These are phyloP conservation scores for Scaeva pyrastri DNA, from an alignment of 2,888 invertebrate genomes.

Conservation along the genomic window DNA sequence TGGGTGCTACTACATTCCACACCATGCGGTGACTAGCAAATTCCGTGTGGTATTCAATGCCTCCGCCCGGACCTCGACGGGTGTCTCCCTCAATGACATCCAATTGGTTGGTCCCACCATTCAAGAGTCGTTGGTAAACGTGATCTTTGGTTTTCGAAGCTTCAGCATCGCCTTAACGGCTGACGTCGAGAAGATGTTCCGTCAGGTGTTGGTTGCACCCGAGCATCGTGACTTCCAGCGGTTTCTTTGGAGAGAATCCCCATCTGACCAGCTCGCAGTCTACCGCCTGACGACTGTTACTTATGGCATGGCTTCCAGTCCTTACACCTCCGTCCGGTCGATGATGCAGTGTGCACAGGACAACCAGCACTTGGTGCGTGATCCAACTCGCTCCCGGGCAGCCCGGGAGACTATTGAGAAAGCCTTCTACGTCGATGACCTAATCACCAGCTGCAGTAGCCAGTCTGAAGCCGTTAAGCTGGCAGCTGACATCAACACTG, in stretches of 20 bases:
- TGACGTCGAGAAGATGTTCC: too few relatives aligned
- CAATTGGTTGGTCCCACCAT: not conserved
- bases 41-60: slow-evolving; percentile 58
- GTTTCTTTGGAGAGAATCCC: not conserved
- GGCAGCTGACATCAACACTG: too few relatives aligned
- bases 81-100: slow-evolving; percentile 43
- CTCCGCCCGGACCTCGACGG: slow-evolving; percentile 34
- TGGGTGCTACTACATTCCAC: slow-evolving; percentile 41
- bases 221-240: not conserved
- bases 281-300: too few relatives aligned
- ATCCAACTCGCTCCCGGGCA: not conserved
- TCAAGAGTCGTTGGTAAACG: not conserved
- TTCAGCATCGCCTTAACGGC: not conserved
- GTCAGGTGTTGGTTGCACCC: too few relatives aligned
- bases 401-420: not conserved
- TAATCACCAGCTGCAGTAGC: not conserved
- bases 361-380: not conserved
- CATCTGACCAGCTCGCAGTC: not conserved
- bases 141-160: slow-evolving; percentile 45
- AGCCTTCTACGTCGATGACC: not conserved
- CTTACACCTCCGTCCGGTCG: not conserved
- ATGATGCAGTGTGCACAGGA: not conserved
- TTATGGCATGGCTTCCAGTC: not conserved
- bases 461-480: accelerated
- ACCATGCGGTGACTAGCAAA: slow-evolving; percentile 7